Conservation (phyloP, 2,888 invertebrate species). For the Automeris io region DNA sequence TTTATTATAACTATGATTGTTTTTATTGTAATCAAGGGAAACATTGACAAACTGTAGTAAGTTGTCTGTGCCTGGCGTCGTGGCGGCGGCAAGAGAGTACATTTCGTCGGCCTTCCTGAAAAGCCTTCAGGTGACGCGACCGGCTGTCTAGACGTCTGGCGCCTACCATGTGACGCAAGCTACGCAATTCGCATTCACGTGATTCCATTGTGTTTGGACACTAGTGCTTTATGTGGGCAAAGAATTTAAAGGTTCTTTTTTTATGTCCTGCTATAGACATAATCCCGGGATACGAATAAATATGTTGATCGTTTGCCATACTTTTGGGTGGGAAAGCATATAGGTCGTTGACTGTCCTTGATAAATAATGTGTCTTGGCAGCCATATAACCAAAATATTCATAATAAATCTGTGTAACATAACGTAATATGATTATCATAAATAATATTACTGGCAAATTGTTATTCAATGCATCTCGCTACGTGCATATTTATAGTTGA, state of each 20-base stretch:
- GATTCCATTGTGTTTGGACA: slow-evolving; percentile 20
- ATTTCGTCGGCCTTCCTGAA: slow-evolving; percentile 49
- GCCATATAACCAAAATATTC: background rate
- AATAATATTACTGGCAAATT: too few species aligned
- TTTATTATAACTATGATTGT: too few species aligned
- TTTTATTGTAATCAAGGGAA: too few species aligned
- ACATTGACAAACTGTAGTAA: background rate
- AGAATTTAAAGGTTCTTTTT: slow-evolving; percentile 13
- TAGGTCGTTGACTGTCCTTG: slow-evolving; percentile 5
- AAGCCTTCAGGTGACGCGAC: slow-evolving; percentile 61
- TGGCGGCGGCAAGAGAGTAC: slow-evolving; percentile 24
- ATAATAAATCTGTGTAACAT: background rate
- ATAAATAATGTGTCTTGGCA: background rate
- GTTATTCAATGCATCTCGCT: too few species aligned
- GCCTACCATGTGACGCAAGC: slow-evolving; percentile 44
- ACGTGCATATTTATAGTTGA: too few species aligned
- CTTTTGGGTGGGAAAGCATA: slow-evolving; percentile 1
- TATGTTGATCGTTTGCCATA: background rate
- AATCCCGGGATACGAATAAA: background rate
- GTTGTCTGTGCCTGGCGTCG: slow-evolving; percentile 7
- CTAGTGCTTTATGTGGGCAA: slow-evolving; percentile 13
- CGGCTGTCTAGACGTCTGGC: slow-evolving; percentile 58
- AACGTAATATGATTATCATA: too few species aligned
- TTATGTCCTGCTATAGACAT: slow-evolving; percentile 2
- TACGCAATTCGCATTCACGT: slow-evolving; percentile 19